Evolutionary conservation across 2,113 vertebrate genomes (phyloP).

Genomic region (Pachycephala philippinensis): DNA sequence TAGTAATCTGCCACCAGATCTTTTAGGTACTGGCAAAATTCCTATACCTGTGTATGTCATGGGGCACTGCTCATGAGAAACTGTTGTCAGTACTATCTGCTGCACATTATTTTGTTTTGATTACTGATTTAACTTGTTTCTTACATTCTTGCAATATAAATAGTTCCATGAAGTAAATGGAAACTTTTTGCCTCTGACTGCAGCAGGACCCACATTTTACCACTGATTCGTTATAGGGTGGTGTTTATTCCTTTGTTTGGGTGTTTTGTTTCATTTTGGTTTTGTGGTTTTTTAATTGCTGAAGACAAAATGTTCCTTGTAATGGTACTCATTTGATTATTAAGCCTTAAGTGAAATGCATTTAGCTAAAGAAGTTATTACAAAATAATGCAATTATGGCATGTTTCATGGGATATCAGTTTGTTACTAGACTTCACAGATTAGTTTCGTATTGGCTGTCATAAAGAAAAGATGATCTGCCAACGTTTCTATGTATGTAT

Average conservation of each 20-base stretch:
- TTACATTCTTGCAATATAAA: not conserved
- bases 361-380: not conserved
- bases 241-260: fast-evolving
- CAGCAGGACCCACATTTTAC: not conserved
- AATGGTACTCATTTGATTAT: not conserved
- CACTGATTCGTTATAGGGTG: not conserved
- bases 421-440: not conserved
- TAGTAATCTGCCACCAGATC: not conserved
- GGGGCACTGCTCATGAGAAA: not conserved
- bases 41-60: not conserved
- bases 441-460: not conserved
- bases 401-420: not conserved
- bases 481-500: not conserved
- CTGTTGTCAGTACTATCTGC: not conserved
- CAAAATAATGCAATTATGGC: not conserved
- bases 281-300: not conserved
- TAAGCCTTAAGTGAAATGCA: not conserved
- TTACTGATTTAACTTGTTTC: not conserved
- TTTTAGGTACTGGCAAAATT: not conserved
- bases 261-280: not conserved
- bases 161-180: not conserved
- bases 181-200: not conserved
- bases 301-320: not conserved
- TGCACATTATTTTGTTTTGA: not conserved
- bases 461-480: not conserved